Evolutionary conservation across 2,113 vertebrate species (phyloP), one percentile per base, ranked within the genome.

Genomic region (Hydrolagus affinis): DNA sequence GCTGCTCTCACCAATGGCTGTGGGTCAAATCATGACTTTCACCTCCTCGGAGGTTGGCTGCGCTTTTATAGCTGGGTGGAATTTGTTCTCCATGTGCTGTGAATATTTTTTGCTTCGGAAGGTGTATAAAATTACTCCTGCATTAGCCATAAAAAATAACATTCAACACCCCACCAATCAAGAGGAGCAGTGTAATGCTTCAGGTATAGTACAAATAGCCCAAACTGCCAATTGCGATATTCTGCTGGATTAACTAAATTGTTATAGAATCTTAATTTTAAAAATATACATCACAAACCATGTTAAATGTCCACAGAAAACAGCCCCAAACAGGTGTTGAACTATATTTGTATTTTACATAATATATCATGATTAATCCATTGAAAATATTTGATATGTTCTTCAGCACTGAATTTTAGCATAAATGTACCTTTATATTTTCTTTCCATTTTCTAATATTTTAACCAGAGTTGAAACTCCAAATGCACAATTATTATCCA

Each of bases 21-120:
- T 71, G 68, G 85, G 85, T 17, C 68, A 85, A 19, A 70, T 85
- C 23, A 73, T 85, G 85, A 59, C 68, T 71, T 44, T 68, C 60
- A 56, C 14, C 60, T 85, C 60, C 28, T 85, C 83, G 1, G 62
- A 32, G 28, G 57, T 68, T 66, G 83, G 25, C 12, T 85, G 83
- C 44, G 83, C 44, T 11, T 68, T 85, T 56, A 70, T 85, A 70
- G 62, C 62, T 70, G 83, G 62, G 4, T 85, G 83, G 83, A 85
- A 85, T 44, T 56, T 85, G 62, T 30, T 66, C 83, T 85, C 83
- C 4, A 17, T 85, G 83, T 66, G 62, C 60, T 57, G 70, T 73
- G 68, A 85, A 30, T 85, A 85, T 25, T 71, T 23, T 17, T 25
- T 85, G 85, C 85, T 85, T 28, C 23, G 4, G n/a, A 70, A 60